These are phyloP conservation scores for Fratercula arctica DNA, from an alignment of 2,797 vertebrate species.

Conservation along the genomic window DNA sequence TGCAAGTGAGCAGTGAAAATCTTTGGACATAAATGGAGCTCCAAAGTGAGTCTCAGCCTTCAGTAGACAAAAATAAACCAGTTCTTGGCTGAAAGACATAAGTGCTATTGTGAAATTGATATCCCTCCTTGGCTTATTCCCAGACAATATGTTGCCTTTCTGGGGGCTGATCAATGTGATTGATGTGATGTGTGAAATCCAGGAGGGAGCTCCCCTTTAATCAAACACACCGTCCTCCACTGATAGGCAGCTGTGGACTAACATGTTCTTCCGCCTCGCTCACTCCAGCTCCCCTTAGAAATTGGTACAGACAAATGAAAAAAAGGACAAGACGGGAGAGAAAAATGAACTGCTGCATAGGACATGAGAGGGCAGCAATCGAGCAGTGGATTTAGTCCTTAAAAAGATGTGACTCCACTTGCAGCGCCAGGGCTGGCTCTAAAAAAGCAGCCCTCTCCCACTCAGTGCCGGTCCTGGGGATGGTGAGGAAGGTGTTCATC, in stretches of 20 bases:
- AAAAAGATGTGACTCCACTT: background rate
- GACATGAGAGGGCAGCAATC: constrained; percentile 78
- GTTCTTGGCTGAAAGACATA: constrained; percentile 80
- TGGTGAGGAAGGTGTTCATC: background rate
- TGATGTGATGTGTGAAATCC: constrained; percentile 86
- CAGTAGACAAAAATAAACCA: constrained; percentile 78
- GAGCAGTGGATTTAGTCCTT: constrained; percentile 46
- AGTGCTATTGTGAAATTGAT: constrained; percentile 88
- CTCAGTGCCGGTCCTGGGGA: background rate
- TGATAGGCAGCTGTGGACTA: constrained; percentile 82
- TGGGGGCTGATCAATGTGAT: constrained; percentile 92
- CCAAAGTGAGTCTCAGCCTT: constrained; percentile 64
- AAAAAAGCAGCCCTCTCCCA: background rate
- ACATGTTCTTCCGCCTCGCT: constrained; percentile 73
- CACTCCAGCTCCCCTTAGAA: constrained; percentile 58
- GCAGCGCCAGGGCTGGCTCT: background rate
- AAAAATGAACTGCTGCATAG: constrained; percentile 8
- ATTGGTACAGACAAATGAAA: constrained; percentile 29
- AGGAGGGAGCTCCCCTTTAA: constrained; percentile 86
- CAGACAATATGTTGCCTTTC: constrained; percentile 94
- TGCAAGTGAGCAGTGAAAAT: constrained; percentile 18
- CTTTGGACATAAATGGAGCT: constrained; percentile 39
- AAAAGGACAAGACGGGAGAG: background rate
- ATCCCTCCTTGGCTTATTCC: constrained; percentile 85
- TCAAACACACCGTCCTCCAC: constrained; percentile 84